phyloP scores from a whole-genome alignment of 2,797 vertebrate genomes.

The Prionace glauca region DNA sequence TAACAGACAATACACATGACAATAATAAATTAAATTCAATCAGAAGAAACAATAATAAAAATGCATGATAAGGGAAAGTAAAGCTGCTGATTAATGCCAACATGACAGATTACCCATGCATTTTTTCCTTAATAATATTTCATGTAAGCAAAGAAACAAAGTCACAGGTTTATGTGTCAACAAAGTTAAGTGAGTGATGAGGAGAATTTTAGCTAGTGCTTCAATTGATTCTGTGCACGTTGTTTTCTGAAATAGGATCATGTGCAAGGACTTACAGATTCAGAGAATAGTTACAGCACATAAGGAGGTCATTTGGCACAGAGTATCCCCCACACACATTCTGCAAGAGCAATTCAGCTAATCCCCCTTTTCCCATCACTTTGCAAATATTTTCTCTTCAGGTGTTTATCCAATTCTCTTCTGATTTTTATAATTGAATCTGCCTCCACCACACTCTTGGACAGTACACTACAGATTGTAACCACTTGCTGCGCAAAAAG shows the following conservation, averaged over 20 bases:
- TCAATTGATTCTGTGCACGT: not conserved
- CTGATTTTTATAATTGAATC: not conserved
- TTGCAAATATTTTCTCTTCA: not conserved
- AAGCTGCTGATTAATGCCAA: not conserved
- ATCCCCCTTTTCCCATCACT: not conserved
- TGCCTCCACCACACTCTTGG: not conserved
- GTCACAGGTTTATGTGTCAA: not conserved
- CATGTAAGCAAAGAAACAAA: too few relatives aligned
- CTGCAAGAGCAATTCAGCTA: not conserved
- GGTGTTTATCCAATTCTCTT: not conserved
- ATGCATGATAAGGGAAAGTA: not conserved
- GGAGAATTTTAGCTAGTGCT: not conserved
- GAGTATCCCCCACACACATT: fast-evolving
- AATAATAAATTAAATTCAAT: too few relatives aligned
- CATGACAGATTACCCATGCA: not conserved
- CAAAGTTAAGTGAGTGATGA: not conserved
- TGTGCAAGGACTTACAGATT: not conserved
- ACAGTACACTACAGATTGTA: not conserved
- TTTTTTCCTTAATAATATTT: not conserved
- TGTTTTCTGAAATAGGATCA: not conserved
- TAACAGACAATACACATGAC: not conserved
- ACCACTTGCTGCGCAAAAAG: not conserved
- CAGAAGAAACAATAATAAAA: not conserved
- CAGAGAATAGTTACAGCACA: not conserved
- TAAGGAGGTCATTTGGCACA: not conserved